Evolutionary conservation across 2,113 vertebrate genomes (phyloP).

Genomic region (Spea multiplicata): DNA sequence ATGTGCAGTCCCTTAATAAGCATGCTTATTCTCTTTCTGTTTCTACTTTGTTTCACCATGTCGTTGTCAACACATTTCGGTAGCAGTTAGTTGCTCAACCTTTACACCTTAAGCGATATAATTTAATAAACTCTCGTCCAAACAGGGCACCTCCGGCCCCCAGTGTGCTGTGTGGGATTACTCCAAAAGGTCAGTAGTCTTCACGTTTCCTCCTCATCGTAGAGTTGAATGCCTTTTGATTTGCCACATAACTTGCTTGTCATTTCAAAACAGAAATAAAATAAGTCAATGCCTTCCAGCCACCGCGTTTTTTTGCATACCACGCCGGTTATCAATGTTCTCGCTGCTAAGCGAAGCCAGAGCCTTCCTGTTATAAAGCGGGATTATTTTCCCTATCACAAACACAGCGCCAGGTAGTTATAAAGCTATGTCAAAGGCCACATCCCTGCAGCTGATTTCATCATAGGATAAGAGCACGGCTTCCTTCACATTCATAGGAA

Average conservation of each 20-base stretch:
- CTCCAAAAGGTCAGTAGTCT: conserved; percentile 82
- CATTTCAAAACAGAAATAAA: neutral
- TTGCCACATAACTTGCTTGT: neutral
- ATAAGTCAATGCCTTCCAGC: neutral
- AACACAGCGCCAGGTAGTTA: neutral
- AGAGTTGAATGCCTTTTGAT: neutral
- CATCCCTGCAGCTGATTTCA: neutral
- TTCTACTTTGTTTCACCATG: too few species aligned
- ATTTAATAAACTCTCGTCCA: conserved; percentile 22
- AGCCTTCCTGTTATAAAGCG: neutral
- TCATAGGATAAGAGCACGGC: neutral
- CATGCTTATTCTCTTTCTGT: too few species aligned
- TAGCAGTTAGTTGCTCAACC: too few species aligned
- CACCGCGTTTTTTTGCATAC: neutral
- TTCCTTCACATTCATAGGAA: conserved; percentile 2
- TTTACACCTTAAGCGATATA: neutral
- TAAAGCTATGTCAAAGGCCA: conserved; percentile 10
- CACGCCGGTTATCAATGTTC: neutral
- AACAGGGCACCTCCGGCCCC: conserved; percentile 89
- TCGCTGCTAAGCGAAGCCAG: neutral
- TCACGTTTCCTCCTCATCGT: neutral
- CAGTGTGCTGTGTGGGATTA: conserved; percentile 95
- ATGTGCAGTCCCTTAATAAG: too few species aligned
- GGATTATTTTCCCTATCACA: neutral
- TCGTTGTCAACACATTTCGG: too few species aligned